Base-by-base conservation (phyloP, 35 echinoderm and acorn worm species). In the Patiria miniata region DNA sequence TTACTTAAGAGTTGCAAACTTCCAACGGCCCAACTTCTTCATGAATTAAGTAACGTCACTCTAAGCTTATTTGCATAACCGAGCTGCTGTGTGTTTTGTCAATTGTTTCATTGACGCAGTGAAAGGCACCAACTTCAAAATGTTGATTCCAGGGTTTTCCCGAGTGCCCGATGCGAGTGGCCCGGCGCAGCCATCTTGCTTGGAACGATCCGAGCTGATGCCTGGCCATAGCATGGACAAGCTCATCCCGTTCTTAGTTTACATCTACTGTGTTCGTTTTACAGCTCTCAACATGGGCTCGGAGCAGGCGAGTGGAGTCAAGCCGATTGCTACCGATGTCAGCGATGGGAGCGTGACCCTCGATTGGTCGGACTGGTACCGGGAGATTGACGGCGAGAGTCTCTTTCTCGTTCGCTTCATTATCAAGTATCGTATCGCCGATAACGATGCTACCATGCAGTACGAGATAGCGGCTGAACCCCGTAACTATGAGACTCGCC, bases 321-420 rank as follows among this genome's bases (percentile, higher is more conserved):
- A 53, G 29, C 82, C 82, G 2, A 53, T 60, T 60, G 82, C 53
- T 0, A 84, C 51, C 1, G 37, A 83, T 4, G 52, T 90, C 30
- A 38, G 38, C 7, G 57, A 65, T 18, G 65, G 83, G 14, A 61
- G 68, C 12, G 88, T 90, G 9, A 53, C 88, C 1, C 39, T 90
- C 5, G 68, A 82, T 42, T 90, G 81, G 58, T 78, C 65, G 30
- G 81, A 90, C 23, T 90, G 88, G 88, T 84, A 84, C 16, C 65
- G 77, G 12, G 9, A 39, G 28, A 22, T 90, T 15, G 34, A 56
- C 26, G 65, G 23, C 34, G 65, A 36, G 1, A 34, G n/a, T 1
- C 44, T 52, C 26, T 79, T 60, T 29, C 1, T 69, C 2, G 51
- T 87, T 18, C 42, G 76, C 22, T 78, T 87, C 50, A 18, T 79